Evolutionary conservation across 2,113 vertebrate species (phyloP).

Genomic region (Nesogale talazaci): DNA sequence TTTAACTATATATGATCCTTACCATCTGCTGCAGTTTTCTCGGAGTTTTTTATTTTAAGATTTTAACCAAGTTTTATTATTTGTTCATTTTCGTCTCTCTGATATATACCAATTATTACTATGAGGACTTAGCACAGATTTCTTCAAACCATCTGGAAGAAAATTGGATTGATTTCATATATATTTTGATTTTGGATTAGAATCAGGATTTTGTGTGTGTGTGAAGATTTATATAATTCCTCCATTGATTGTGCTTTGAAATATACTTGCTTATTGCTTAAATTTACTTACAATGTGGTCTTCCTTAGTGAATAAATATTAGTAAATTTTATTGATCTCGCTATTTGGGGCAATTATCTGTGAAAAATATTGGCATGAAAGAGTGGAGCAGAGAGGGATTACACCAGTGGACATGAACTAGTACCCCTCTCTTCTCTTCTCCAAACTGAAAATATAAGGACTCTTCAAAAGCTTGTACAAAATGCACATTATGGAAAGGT

Average conservation of each 20-base stretch:
- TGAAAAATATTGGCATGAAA: not conserved
- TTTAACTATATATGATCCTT: slow-evolving; percentile 72
- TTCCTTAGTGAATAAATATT: not conserved
- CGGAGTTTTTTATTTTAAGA: slow-evolving; percentile 68
- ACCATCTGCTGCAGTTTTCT: slow-evolving; percentile 70
- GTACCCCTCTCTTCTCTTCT: not conserved
- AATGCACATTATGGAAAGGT: too few relatives aligned
- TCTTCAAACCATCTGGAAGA: slow-evolving; percentile 73
- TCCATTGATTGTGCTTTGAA: slow-evolving; percentile 56
- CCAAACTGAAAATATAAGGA: not conserved
- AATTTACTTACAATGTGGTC: too few relatives aligned
- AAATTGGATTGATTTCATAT: slow-evolving; percentile 62
- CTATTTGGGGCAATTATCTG: not conserved
- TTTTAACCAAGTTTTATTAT: slow-evolving; percentile 74
- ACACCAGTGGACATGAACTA: not conserved
- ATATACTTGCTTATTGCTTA: slow-evolving; percentile 27
- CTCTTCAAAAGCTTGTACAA: too few relatives aligned
- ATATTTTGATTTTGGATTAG: slow-evolving; percentile 64
- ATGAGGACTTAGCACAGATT: slow-evolving; percentile 60
- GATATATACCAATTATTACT: slow-evolving; percentile 60
- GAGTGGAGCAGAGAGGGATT: not conserved
- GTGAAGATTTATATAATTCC: slow-evolving; percentile 56
- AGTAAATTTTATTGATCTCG: slow-evolving; percentile 38
- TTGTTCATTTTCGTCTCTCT: slow-evolving; percentile 70
- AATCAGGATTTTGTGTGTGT: slow-evolving; percentile 59